phyloP scores from a whole-genome alignment of 1,140 invertebrate species.

The Cotesia glomerata region DNA sequence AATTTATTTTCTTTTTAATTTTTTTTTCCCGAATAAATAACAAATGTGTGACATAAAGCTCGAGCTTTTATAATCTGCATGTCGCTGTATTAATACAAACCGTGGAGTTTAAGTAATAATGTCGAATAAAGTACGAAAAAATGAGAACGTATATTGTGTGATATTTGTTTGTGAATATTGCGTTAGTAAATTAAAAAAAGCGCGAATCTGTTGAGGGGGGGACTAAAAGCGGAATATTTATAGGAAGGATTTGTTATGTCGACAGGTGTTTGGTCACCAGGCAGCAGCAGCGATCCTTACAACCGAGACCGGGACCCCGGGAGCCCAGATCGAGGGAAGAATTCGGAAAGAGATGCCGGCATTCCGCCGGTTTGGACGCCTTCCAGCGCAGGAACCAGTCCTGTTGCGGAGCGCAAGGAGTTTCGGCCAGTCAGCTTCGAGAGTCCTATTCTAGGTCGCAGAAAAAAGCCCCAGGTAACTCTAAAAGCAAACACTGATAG shows the following conservation, averaged over 20 bases:
- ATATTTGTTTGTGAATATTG: conserved; percentile 30
- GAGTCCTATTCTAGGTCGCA: conserved; percentile 69
- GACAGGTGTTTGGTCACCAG: conserved; percentile 64
- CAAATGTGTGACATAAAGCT: too few relatives aligned
- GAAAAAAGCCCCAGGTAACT: conserved; percentile 39
- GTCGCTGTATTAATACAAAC: too few relatives aligned
- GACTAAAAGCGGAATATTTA: conserved; percentile 16
- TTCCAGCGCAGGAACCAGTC: conserved; percentile 70
- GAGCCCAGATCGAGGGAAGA: conserved; percentile 49
- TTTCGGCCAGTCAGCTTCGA: conserved; percentile 82
- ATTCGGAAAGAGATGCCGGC: conserved; percentile 59
- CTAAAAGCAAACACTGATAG: too few relatives aligned
- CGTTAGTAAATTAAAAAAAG: conserved; percentile 18
- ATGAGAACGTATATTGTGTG: conserved; percentile 9
- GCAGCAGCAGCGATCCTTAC: conserved; percentile 55
- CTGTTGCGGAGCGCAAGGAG: conserved; percentile 70
- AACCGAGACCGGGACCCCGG: conserved; percentile 62
- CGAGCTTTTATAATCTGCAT: too few relatives aligned
- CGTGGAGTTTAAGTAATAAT: background rate
- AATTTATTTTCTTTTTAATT: too few relatives aligned
- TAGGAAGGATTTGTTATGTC: conserved; percentile 33
- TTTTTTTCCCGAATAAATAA: too few relatives aligned
- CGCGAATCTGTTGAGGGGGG: background rate
- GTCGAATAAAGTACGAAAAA: background rate
- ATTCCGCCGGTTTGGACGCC: conserved; percentile 78